Evolutionary conservation across 2,888 invertebrate genomes (phyloP), one percentile per base, ranked within the genome.

Genomic region (Phrixothrix hirtus): DNA sequence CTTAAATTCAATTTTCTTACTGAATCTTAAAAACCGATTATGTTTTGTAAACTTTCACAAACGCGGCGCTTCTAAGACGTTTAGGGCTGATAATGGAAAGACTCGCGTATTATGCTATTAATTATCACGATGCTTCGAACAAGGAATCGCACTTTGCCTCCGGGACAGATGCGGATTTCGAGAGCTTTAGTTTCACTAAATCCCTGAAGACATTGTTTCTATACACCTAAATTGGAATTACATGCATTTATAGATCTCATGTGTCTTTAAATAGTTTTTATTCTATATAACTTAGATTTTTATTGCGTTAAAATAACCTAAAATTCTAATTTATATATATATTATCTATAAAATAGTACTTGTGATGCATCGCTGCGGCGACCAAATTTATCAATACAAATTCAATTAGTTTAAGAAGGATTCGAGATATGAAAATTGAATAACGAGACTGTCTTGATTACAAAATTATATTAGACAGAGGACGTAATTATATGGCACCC

Each of bases 141-240:
- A 71, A 63, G 67, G 67, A 69, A 70, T 66, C 60, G 69, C 69
- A 71, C 70, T 71, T 61, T 44, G 58, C 62, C 59, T 57, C 53
- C 57, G 59, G 54, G 61, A 56, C 58, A 62, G 54, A 47, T 52
- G 31, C 35, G 50, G 51, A 51, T 52, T 55, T 49, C 42, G 44
- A 50, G 51, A 50, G 46, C 46, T 51, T 47, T 52, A 46, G 45
- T 50, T 49, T 51, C 51, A 34, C 55, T 50, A 46, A 55, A 52
- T 47, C 41, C 51, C 45, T 17, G 43, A 46, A 55, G 49, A 55
- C 49, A 44, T 35, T 50, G 49, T 39, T 45, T n/a, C 41, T 17
- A 47, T 41, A 47, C 34, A 53, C 41, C 46, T 53, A 53, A 41
- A 46, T 47, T 53, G 31, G 41, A 53, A 53, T 41, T 53, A 53